Base-by-base conservation (phyloP, 1,140 invertebrate genomes). In the Formica exsecta region DNA sequence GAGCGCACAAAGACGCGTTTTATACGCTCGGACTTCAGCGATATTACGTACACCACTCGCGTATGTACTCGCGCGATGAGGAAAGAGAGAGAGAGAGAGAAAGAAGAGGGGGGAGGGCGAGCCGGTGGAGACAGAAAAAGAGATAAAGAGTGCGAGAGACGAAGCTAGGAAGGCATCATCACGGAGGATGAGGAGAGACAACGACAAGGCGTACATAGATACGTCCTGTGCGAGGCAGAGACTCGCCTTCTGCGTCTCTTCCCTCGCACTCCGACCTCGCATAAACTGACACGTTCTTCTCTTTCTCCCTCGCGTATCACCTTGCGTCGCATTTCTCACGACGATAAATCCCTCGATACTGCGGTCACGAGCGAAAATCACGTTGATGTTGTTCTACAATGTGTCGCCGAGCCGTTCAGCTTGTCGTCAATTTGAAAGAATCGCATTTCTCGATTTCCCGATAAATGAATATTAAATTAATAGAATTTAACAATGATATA, bases 1-100 rank as follows among this genome's bases (percentile, higher is more conserved):
- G 77, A 86, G 80, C 64, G 76, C 85, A 92, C 92, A 92, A 92
- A 91, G 89, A 88, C 87, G 88, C 85, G 75, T 90, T 91, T 92
- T 92, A 91, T 87, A 87, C 87, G 89, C 68, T 87, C 87, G 87
- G 51, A 41, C 75, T 62, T 61, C 38, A 68, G 66, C 38, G 38
- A 36, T 75, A 89, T 90, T 87, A 87, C 89, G 77, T 70, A 79
- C 68, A 62, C 48, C 80, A 75, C 70, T 87, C 88, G 83, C 89
- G 85, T 32, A 74, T 54, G 59, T 64, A 62, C 19, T 25, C 59
- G 41, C 74, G 51, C 81, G 57, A 74, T 1, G 29, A 66, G 73
- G 73, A 81, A 54, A 64, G 29, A 76, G 6, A 8, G n/a, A 44
- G 13, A 62, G 16, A 86, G 77, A 81, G 61, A 77, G 54, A 70